phyloP scores from a whole-genome alignment of 1,140 invertebrate genomes.

The Macrosteles quadrilineatus region DNA sequence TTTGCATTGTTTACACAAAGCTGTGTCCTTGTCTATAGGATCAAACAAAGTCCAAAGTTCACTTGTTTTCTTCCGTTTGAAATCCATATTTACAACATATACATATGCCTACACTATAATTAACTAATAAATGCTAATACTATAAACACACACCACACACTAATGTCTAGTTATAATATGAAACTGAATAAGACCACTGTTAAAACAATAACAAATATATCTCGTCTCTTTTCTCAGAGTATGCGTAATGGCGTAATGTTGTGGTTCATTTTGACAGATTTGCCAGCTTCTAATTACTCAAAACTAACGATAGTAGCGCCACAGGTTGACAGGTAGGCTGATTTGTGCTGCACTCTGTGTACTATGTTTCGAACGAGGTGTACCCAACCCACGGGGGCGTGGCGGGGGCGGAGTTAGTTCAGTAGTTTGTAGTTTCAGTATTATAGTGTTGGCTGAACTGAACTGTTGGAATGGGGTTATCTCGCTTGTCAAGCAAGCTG shows the following conservation, averaged over 20 bases:
- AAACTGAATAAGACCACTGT: no score
- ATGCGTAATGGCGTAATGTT: no score
- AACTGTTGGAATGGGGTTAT: background rate
- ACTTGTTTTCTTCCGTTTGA: no score
- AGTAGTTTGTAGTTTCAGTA: no score
- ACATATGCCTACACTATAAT: no score
- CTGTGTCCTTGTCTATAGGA: background rate
- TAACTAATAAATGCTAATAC: no score
- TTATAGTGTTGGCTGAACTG: background rate
- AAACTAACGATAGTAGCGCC: background rate
- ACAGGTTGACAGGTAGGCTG: background rate
- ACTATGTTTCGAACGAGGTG: background rate
- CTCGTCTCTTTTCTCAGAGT: no score
- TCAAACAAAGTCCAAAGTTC: background rate
- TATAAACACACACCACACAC: no score
- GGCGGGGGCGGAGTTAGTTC: background rate
- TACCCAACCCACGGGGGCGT: background rate
- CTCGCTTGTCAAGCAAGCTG: no score
- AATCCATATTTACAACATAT: no score
- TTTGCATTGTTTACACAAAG: background rate
- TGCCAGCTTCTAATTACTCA: background rate
- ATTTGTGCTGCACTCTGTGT: background rate
- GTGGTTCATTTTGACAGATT: background rate
- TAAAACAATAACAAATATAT: no score
- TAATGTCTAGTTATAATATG: no score